Conservation (phyloP, 2,797 vertebrate genomes). For the Chelon auratus region DNA sequence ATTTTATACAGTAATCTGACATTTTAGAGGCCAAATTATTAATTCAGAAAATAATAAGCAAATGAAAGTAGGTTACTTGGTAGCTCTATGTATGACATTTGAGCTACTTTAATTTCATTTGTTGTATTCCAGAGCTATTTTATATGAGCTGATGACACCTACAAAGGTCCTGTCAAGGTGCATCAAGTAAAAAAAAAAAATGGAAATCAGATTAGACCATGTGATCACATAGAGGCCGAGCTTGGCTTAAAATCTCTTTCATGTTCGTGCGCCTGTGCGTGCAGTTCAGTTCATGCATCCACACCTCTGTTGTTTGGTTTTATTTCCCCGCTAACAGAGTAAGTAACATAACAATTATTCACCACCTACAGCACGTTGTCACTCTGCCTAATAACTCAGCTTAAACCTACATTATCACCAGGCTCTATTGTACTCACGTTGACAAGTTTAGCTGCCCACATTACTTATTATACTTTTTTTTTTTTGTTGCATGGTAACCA, state of each 20-base stretch:
- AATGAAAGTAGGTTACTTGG: not conserved
- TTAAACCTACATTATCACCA: constrained; percentile 49
- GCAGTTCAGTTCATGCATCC: not conserved
- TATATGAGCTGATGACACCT: not conserved
- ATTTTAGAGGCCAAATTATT: not conserved
- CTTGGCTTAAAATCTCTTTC: not conserved
- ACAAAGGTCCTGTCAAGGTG: not conserved
- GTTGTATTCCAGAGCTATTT: not conserved
- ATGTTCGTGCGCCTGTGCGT: not conserved
- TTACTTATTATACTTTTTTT: constrained; percentile 12
- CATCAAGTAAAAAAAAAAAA: not conserved
- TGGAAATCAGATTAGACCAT: not conserved
- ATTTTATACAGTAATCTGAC: too few relatives aligned
- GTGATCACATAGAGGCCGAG: not conserved
- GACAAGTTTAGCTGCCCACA: constrained; percentile 67
- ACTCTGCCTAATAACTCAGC: constrained; percentile 51
- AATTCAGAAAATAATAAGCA: not conserved
- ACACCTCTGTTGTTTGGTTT: not conserved
- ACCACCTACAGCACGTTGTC: constrained; percentile 61
- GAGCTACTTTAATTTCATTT: not conserved
- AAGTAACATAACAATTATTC: constrained; percentile 36
- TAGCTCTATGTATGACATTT: not conserved
- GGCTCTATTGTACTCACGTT: constrained; percentile 56
- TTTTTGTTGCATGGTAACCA: constrained; percentile 70
- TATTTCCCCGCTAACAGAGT: constrained; percentile 18